These are phyloP conservation scores for Danaus melanippus DNA, from an alignment of 1,140 invertebrate species.

Conservation along the genomic window DNA sequence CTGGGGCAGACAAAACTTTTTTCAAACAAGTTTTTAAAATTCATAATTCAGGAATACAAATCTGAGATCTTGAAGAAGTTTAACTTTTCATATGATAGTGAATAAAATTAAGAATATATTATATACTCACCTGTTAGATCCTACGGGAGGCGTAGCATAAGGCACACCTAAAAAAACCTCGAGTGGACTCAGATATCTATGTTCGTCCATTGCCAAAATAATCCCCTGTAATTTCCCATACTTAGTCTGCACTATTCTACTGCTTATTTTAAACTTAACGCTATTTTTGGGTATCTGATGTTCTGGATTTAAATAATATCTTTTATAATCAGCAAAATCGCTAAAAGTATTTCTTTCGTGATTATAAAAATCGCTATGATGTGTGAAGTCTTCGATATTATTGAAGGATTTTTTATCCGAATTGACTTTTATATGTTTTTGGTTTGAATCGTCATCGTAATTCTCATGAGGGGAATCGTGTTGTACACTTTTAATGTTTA, in stretches of 20 bases:
- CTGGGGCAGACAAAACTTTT: constrained; percentile 45
- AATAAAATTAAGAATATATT: constrained; percentile 2
- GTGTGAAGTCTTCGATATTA: constrained; percentile 49
- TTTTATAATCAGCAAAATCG: constrained; percentile 63
- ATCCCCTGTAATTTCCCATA: constrained; percentile 88
- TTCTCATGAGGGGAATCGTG: constrained; percentile 40
- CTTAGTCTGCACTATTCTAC: constrained; percentile 84
- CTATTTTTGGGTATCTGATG: constrained; percentile 54
- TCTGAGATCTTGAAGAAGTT: neutral
- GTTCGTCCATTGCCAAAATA: constrained; percentile 80
- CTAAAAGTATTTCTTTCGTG: constrained; percentile 50
- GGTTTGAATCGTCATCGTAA: constrained; percentile 35
- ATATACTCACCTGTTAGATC: constrained; percentile 79
- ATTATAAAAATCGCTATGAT: constrained; percentile 52
- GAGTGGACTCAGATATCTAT: constrained; percentile 80
- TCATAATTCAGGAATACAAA: too few species aligned
- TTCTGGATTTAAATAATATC: constrained; percentile 55
- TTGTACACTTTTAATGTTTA: constrained; percentile 25
- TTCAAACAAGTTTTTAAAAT: too few species aligned
- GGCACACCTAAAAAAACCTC: constrained; percentile 95
- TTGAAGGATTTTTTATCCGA: constrained; percentile 56
- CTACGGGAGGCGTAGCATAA: constrained; percentile 93
- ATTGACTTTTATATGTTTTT: constrained; percentile 54
- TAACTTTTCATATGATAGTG: neutral
- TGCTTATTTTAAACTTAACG: constrained; percentile 75